Evolutionary conservation across 1,140 invertebrate species (phyloP).

Genomic region (Tribolium castaneum): DNA sequence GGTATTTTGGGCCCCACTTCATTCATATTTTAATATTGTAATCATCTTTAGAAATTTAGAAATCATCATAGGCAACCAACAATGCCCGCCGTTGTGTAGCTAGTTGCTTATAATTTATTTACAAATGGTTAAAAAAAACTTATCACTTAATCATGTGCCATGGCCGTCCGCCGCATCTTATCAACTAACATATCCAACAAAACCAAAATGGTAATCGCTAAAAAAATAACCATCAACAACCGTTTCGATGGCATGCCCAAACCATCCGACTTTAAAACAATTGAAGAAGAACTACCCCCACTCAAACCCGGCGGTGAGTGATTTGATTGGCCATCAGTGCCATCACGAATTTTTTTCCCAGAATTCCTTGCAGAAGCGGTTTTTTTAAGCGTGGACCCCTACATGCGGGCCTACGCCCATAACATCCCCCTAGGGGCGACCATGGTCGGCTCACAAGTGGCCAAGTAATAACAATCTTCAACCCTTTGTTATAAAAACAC

Average conservation of each 20-base stretch:
- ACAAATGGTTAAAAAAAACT: neutral
- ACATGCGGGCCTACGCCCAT: conserved; percentile 71
- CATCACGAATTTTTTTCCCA: conserved; percentile 65
- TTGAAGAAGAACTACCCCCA: conserved; percentile 71
- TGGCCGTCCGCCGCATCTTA: neutral
- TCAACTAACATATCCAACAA: neutral
- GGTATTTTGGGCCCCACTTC: too few species aligned
- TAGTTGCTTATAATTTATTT: neutral
- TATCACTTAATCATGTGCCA: neutral
- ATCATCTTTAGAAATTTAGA: too few species aligned
- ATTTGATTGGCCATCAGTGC: conserved; percentile 69
- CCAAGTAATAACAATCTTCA: conserved; percentile 62
- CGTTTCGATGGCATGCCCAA: conserved; percentile 73
- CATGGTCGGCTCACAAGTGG: conserved; percentile 73
- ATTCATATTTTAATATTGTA: too few species aligned
- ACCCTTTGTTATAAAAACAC: neutral
- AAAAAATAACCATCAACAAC: conserved; percentile 70
- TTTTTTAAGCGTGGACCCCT: conserved; percentile 76
- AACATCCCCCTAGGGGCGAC: conserved; percentile 67
- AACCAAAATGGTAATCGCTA: conserved; percentile 65
- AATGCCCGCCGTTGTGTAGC: neutral
- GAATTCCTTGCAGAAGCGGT: conserved; percentile 74
- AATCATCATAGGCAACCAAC: neutral
- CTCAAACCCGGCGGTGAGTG: conserved; percentile 74
- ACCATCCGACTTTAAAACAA: conserved; percentile 71